Conservation (phyloP, 1,140 invertebrate species). For the Saccostrea glomerata region DNA sequence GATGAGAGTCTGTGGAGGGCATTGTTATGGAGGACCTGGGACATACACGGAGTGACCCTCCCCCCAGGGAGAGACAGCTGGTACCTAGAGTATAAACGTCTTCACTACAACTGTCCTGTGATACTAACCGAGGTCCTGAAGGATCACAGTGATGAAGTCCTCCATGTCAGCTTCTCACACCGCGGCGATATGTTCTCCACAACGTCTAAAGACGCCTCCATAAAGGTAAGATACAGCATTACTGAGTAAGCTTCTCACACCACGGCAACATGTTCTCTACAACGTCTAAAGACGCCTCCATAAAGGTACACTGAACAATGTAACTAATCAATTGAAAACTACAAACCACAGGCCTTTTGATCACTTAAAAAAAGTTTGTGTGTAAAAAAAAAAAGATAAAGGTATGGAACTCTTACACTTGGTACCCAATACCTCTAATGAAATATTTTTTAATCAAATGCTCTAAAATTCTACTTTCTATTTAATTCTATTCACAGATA, state of each 20-base stretch:
- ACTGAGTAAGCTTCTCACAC: constrained; percentile 92
- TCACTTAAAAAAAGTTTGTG: too few species aligned
- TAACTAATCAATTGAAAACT: too few species aligned
- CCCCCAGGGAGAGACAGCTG: constrained; percentile 86
- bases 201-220: constrained; percentile 88
- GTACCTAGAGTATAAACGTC: constrained; percentile 87
- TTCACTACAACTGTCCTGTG: constrained; percentile 86
- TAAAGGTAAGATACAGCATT: too few species aligned
- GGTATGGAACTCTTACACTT: too few species aligned
- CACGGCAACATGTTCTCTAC: constrained; percentile 92
- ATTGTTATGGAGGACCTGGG: constrained; percentile 76
- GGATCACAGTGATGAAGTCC: constrained; percentile 81
- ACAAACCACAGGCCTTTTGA: too few species aligned
- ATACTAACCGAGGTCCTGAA: constrained; percentile 88
- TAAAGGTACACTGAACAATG: constrained; percentile 58
- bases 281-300: constrained; percentile 88
- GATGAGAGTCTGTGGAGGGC: constrained; percentile 77
- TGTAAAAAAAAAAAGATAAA: too few species aligned
- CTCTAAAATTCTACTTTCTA: too few species aligned
- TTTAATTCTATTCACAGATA: too few species aligned
- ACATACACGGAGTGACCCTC: constrained; percentile 70
- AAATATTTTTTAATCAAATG: too few species aligned
- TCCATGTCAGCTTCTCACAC: constrained; percentile 93
- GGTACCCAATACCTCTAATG: too few species aligned
- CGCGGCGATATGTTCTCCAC: constrained; percentile 92